Percentiles rank a stretch among this genome's conserved stretches.
Evolutionary conservation across 2,888 invertebrate genomes (phyloP).

Genomic region (Drosophila mayaguana): DNA sequence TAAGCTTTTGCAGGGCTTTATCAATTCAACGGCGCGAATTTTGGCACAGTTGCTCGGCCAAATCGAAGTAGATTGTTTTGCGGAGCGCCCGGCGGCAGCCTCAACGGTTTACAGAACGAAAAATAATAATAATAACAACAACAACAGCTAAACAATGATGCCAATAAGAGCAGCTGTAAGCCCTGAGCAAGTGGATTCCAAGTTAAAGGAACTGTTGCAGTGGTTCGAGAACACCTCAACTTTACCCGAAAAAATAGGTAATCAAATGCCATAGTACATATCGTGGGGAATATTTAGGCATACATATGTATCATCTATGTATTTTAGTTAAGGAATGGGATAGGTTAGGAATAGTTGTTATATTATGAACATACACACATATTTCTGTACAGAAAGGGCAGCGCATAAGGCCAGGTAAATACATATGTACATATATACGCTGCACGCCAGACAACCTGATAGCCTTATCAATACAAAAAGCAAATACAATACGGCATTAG

Average conservation of each 20-base stretch:
- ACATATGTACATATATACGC: not conserved
- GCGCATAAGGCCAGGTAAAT: slow-evolving; percentile 10
- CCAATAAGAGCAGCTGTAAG: slow-evolving; percentile 7
- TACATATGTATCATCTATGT: not conserved
- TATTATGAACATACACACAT: not conserved
- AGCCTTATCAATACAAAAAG: slow-evolving; percentile 35
- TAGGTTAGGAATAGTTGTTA: slow-evolving; percentile 18
- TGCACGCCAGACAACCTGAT: slow-evolving; percentile 20
- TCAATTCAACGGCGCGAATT: slow-evolving; percentile 55
- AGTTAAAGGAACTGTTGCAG: slow-evolving; percentile 56
- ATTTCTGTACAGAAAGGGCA: not conserved
- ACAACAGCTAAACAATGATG: slow-evolving; percentile 17
- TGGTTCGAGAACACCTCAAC: slow-evolving; percentile 76
- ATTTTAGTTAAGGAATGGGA: slow-evolving; percentile 12
- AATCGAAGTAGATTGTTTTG: slow-evolving; percentile 34
- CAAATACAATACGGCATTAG: not conserved
- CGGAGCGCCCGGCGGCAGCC: slow-evolving; percentile 1
- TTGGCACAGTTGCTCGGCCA: slow-evolving; percentile 35
- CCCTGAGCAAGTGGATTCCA: slow-evolving; percentile 41
- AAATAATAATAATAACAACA: not conserved
- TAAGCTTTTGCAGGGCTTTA: slow-evolving; percentile 64
- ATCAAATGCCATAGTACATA: slow-evolving; percentile 7
- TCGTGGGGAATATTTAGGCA: not conserved
- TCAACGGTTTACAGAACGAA: slow-evolving; percentile 4
- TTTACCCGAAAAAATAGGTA: slow-evolving; percentile 76